Base-by-base conservation (phyloP, 37 sponge, comb jelly and placozoan species). In the Cliona cf. orientalis region DNA sequence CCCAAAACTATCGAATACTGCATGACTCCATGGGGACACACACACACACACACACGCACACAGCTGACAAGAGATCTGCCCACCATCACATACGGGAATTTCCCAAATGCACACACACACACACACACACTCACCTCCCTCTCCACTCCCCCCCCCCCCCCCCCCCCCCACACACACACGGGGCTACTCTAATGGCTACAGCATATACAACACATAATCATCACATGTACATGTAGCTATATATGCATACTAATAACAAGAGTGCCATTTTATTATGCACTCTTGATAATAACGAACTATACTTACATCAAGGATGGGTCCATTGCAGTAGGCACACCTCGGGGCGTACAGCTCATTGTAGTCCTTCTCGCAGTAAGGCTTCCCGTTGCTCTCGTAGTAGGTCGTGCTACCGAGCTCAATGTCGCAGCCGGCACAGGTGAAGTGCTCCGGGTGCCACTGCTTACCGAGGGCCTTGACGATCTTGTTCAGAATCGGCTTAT, bases 381-480 rank as follows among this genome's bases (percentile, higher is more conserved):
- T 67, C 37, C 91, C 95, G 41, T 96, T 84, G 46, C 87, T 76
- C 67, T 96, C 99, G 62, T 92, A 99, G 82, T 97, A 99, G 3
- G 92, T 88, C 42, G 56, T 40, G 14, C 45, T 69, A 19, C 90
- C 91, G 32, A 99, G 83, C 75, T 94, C 92, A 38, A 38, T 46
- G 5, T 95, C 88, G 68, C 99, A 98, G n/a, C 68, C 34, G 38
- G 86, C 84, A 69, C 99, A 98, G 34, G 88, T 88, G 75, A 98
- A 98, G 75, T 98, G 99, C 80, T 98, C 96, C 38, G 91, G 91
- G 55, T 98, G 99, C 99, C 99, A 98, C 58, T 89, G 89, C 39
- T 45, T 81, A 25, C 87, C 86, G 62, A 98, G 86, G 0, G 99
- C 99, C 36, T 86, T 95, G 53, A 98, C 78, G 58, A 95, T 71